A percentile compares a stretch with the other conserved stretches of the same genome.
Evolutionary conservation across 2,888 invertebrate genomes (phyloP).

Genomic region (Tetrapedia diversipes): DNA sequence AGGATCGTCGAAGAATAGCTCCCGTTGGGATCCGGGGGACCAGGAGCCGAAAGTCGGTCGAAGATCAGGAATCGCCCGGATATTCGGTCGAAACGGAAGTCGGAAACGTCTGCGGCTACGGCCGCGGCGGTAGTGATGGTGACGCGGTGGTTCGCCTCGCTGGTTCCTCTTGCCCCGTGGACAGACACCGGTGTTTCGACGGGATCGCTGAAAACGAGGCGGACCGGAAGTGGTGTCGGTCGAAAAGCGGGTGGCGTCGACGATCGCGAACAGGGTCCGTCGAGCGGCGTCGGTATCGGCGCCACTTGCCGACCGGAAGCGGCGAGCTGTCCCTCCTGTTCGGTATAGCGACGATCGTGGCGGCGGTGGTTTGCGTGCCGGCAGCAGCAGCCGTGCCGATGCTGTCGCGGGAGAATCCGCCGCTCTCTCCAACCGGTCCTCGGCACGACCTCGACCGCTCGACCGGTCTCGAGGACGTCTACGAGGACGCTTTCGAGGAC

Average conservation of each 20-base stretch:
- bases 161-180: not conserved
- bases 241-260: not conserved
- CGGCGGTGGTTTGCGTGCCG: conserved; percentile 49
- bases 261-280: not conserved
- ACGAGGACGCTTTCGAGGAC: conserved; percentile 57
- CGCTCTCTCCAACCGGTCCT: conserved; percentile 34
- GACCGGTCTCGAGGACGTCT: conserved; percentile 49
- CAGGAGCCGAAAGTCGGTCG: not conserved
- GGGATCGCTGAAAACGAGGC: not conserved
- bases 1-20: not conserved
- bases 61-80: not conserved
- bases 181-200: not conserved
- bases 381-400: conserved; percentile 48
- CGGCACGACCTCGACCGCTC: conserved; percentile 46
- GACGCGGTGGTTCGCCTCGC: not conserved
- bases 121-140: not conserved
- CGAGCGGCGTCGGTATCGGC: not conserved
- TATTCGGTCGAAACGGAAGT: conserved; percentile 7
- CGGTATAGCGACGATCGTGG: conserved; percentile 49
- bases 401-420: conserved; percentile 14
- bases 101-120: not conserved
- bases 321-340: conserved; percentile 31
- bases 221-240: not conserved
- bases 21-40: not conserved
- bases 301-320: not conserved